Conservation (phyloP, 2,113 vertebrate species). For the Callocephalon fimbriatum region DNA sequence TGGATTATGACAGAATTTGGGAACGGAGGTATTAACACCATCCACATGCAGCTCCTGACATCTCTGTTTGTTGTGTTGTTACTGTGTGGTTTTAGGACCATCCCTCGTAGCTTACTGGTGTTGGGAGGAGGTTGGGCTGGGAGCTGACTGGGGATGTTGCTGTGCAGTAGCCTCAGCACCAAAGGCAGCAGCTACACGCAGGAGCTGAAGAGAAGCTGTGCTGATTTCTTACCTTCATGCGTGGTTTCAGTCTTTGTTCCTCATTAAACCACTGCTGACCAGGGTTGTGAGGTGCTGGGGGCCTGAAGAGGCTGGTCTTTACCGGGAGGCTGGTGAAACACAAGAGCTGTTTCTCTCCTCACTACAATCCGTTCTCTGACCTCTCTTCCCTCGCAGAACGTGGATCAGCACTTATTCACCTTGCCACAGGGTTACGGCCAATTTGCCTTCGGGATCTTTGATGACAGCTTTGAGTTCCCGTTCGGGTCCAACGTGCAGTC, state of each 20-base stretch:
- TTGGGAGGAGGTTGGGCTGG: background rate
- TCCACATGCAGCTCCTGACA: background rate
- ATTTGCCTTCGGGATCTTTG: conserved; percentile 92
- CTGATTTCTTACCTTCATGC: background rate
- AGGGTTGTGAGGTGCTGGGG: background rate
- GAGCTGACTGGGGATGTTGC: background rate
- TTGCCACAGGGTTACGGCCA: conserved; percentile 91
- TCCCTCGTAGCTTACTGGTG: background rate
- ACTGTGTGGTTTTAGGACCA: background rate
- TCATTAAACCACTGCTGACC: background rate
- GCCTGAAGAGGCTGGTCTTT: background rate
- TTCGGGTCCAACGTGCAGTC: conserved; percentile 80
- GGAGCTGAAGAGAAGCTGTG: background rate
- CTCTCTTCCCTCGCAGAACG: conserved; percentile 74
- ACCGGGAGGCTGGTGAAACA: background rate
- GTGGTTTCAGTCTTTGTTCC: background rate
- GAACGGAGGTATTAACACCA: background rate
- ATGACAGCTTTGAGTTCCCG: conserved; percentile 88
- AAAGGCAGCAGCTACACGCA: background rate
- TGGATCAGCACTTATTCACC: conserved; percentile 90
- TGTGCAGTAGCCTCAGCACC: background rate
- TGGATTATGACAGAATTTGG: background rate
- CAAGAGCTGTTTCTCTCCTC: background rate
- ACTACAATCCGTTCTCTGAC: background rate
- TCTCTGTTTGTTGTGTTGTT: background rate